Conservation (phyloP, 1,140 invertebrate genomes). For the Neodiprion lecontei region DNA sequence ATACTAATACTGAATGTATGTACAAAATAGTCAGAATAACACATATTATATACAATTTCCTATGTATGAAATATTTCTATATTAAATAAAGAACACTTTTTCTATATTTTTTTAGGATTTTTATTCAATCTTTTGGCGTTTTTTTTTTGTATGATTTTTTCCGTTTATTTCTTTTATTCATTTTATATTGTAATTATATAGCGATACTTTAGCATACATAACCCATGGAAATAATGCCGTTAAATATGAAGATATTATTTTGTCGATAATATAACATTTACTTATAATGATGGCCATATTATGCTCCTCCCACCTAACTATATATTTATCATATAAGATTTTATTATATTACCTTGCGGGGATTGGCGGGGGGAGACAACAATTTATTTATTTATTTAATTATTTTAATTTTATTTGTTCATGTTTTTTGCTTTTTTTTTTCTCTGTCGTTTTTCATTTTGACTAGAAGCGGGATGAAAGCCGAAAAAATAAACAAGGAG, state of each 20-base stretch:
- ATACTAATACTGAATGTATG: no score
- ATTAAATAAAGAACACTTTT: slow-evolving; percentile 1
- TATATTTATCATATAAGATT: background rate
- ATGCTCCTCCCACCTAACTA: slow-evolving; percentile 3
- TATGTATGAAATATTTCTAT: no score
- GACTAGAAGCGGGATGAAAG: slow-evolving; percentile 19
- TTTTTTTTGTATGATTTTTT: background rate
- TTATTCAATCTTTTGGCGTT: slow-evolving; percentile 5
- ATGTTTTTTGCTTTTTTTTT: slow-evolving; percentile 12
- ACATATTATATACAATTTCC: no score
- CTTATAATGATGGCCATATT: background rate
- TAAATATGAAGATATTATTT: slow-evolving; percentile 1
- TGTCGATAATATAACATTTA: background rate
- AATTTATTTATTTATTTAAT: slow-evolving; percentile 16
- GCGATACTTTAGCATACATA: slow-evolving; percentile 5
- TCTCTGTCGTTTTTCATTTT: slow-evolving; percentile 3
- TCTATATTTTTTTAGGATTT: background rate
- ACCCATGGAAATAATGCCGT: slow-evolving; percentile 5
- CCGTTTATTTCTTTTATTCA: background rate
- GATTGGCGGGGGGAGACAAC: background rate
- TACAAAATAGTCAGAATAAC: no score
- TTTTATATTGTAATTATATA: slow-evolving; percentile 6
- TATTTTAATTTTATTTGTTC: slow-evolving; percentile 10
- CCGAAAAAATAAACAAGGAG: slow-evolving; percentile 17
- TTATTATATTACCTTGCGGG: background rate